Percentiles rank a stretch among this genome's conserved stretches.
phyloP scores from a whole-genome alignment of 2,888 invertebrate genomes.

The Dicyrtomina minuta region DNA sequence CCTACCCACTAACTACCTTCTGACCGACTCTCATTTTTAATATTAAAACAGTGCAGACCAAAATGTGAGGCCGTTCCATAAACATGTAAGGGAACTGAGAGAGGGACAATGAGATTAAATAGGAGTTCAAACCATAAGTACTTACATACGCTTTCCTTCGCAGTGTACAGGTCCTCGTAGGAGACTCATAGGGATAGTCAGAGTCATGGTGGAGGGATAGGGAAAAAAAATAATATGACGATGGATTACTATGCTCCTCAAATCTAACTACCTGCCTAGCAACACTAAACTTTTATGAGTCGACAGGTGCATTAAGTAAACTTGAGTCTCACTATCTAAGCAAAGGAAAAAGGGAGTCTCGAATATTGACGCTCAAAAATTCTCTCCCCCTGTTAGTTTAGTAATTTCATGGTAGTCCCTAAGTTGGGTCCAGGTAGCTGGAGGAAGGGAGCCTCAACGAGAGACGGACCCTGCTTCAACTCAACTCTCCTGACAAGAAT shows the following conservation, averaged over 20 bases:
- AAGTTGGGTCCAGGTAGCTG: conserved; percentile 21
- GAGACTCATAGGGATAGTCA: background rate
- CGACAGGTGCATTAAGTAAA: conserved; percentile 29
- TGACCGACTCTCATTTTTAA: conserved; percentile 3
- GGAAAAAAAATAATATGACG: conserved; percentile 1
- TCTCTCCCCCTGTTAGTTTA: conserved; percentile 1
- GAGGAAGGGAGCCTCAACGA: background rate
- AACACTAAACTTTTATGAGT: conserved; percentile 4
- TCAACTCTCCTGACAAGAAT: conserved; percentile 44
- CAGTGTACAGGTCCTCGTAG: background rate
- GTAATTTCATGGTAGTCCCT: conserved; percentile 1
- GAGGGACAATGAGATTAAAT: no score
- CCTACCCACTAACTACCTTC: conserved; percentile 17
- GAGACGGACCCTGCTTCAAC: conserved; percentile 6
- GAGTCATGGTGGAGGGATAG: background rate
- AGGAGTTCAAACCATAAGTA: no score
- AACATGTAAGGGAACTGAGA: background rate
- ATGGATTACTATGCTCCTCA: background rate
- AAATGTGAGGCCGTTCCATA: background rate
- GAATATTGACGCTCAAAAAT: background rate
- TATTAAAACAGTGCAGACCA: conserved; percentile 3
- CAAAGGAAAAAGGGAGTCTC: background rate
- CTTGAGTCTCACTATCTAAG: background rate
- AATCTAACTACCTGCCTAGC: conserved; percentile 17
- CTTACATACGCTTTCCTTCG: background rate